Conservation (phyloP, 2,888 invertebrate species). For the Athrips mouffetella region DNA sequence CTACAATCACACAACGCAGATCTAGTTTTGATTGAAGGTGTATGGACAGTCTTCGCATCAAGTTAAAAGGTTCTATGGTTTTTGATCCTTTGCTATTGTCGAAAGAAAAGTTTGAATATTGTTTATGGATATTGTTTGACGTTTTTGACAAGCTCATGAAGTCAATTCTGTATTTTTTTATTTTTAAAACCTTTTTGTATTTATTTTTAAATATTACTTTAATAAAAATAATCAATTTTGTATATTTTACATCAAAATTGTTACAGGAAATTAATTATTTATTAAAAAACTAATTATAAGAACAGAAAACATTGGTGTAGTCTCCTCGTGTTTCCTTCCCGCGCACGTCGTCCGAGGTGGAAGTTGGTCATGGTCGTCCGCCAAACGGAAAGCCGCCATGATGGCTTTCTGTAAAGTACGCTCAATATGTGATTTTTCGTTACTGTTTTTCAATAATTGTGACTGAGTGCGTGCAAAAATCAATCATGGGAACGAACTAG, state of each 20-base stretch:
- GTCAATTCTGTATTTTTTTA: conserved; percentile 30
- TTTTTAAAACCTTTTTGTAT: conserved; percentile 4
- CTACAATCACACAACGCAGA: too few relatives aligned
- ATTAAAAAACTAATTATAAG: conserved; percentile 28
- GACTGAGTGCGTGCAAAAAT: conserved; percentile 87
- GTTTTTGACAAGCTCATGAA: too few relatives aligned
- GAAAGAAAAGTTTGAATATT: too few relatives aligned
- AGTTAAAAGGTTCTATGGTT: too few relatives aligned
- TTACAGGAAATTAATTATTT: background rate
- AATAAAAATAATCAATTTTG: conserved; percentile 13
- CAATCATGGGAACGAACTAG: conserved; percentile 87
- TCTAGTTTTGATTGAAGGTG: too few relatives aligned
- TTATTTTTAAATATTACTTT: conserved; percentile 14
- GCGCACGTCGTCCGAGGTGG: conserved; percentile 84
- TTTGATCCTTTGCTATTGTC: too few relatives aligned
- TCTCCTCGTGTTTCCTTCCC: conserved; percentile 82
- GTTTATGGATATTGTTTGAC: too few relatives aligned
- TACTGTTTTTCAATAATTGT: conserved; percentile 86
- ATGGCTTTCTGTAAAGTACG: conserved; percentile 88
- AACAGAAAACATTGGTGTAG: conserved; percentile 43
- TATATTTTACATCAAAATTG: background rate
- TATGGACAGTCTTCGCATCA: too few relatives aligned
- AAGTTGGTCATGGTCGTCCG: conserved; percentile 81
- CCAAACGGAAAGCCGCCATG: conserved; percentile 86
- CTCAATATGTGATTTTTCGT: conserved; percentile 85